Base-by-base conservation (phyloP, 2,113 vertebrate species). In the Sorex fumeus region DNA sequence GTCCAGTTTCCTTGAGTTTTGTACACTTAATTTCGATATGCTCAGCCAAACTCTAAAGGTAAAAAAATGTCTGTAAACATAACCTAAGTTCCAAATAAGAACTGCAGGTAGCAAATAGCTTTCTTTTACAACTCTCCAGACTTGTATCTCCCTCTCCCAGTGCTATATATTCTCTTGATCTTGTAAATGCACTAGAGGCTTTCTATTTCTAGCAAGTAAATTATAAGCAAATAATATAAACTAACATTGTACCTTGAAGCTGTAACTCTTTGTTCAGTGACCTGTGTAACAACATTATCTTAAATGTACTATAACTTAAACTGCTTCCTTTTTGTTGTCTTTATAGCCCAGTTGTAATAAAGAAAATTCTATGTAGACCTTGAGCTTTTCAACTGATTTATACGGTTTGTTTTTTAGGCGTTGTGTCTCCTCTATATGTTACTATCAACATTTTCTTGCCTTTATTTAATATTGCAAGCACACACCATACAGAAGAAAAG, bases 251-350 rank as follows among this genome's bases (percentile, higher is more conserved):
- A 43, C 84, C 70, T 85, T 62, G 66, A 81, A 85, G 53, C 43
- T 76, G 3, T 95, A 82, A 93, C 28, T 92, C 94, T 85, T 94
- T 69, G 87, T 57, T 85, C 93, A 95, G 70, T 67, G 78, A 90
- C 91, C 50, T 71, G 30, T 87, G n/a, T 53, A 94, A 79, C 50
- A 50, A n/a, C 21, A 75, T 79, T 91, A 84, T 84, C 84, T 84
- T 88, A 96, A 95, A 94, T 45, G 80, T 53, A 23, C 81, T 79
- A 72, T 87, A 87, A 93, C 85, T 84, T 79, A 62, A 81, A 71
- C 81, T 13, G 6, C 62, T 91, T 89, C 80, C 72, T 66, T 84
- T 84, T 66, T 75, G 64, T 57, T 40, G 18, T 6, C 28, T 78
- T 94, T 93, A 82, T 30, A 34, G 64, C 30, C 69, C 62, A 43